phyloP scores from a whole-genome alignment of 2,888 invertebrate genomes.

The Aphodius sticticus region DNA sequence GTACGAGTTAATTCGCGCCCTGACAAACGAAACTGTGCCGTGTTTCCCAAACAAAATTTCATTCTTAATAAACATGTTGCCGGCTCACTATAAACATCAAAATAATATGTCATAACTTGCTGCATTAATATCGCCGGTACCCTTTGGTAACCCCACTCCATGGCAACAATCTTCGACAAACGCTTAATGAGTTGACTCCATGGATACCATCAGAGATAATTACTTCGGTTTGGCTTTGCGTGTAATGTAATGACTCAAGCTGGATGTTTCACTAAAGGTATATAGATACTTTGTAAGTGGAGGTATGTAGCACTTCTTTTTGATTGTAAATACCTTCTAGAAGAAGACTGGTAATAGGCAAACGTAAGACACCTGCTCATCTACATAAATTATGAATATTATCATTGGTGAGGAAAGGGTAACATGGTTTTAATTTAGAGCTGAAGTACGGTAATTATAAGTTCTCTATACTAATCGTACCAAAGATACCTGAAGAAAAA shows the following conservation, averaged over 20 bases:
- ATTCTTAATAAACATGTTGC: conserved; percentile 38
- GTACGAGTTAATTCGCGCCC: conserved; percentile 33
- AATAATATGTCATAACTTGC: conserved; percentile 37
- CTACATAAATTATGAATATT: too few relatives aligned
- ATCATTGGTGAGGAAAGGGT: too few relatives aligned
- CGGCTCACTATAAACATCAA: conserved; percentile 36
- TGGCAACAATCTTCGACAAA: conserved; percentile 11
- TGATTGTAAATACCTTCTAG: too few relatives aligned
- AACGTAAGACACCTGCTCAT: too few relatives aligned
- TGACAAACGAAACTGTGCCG: conserved; percentile 37
- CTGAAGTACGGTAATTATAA: too few relatives aligned
- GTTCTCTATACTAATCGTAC: too few relatives aligned
- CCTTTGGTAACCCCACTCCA: neutral
- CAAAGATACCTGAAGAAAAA: too few relatives aligned
- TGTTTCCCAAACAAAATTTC: conserved; percentile 40
- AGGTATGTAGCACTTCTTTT: neutral
- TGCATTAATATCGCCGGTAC: conserved; percentile 31
- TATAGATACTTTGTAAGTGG: neutral
- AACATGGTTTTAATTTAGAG: too few relatives aligned
- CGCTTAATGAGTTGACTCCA: neutral
- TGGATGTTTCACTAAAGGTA: too few relatives aligned
- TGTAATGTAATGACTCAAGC: neutral
- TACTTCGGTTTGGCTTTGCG: neutral
- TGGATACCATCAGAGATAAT: neutral
- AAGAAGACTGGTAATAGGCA: too few relatives aligned